A percentile compares a stretch with the other conserved stretches of the same genome.
Evolutionary conservation across 2,797 vertebrate species (phyloP).

Genomic region (Muscicapa comitata): DNA sequence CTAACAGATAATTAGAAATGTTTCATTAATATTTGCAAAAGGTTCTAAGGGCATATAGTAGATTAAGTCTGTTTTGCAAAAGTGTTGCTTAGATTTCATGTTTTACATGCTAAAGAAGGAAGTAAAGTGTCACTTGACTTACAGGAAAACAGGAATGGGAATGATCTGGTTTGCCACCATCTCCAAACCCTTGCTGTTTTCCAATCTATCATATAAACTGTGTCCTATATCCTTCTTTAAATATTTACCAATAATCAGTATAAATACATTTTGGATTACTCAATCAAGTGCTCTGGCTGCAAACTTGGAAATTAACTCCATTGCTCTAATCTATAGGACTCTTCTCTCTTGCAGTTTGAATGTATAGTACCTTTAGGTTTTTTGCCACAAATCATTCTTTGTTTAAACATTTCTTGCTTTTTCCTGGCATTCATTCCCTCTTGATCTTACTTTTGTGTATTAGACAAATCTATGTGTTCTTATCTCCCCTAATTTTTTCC

Average conservation of each 20-base stretch:
- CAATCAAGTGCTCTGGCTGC: background rate
- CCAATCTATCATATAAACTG: background rate
- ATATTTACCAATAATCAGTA: background rate
- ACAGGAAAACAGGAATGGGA: background rate
- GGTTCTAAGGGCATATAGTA: background rate
- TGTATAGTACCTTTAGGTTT: background rate
- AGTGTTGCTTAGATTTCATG: background rate
- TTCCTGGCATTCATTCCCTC: background rate
- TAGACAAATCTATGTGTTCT: background rate
- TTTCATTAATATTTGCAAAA: constrained; percentile 27
- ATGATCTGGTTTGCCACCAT: background rate
- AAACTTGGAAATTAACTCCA: background rate
- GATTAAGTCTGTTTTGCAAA: background rate
- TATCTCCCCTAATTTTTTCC: background rate
- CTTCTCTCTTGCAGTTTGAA: background rate
- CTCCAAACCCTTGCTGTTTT: background rate
- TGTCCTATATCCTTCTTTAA: background rate
- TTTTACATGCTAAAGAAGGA: background rate
- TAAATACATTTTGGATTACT: background rate
- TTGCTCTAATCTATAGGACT: background rate
- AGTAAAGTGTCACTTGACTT: background rate
- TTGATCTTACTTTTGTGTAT: background rate
- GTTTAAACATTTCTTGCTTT: background rate
- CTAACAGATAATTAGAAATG: constrained; percentile 20
- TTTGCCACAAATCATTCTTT: background rate